Conservation (phyloP, 2,113 vertebrate species). For the Cygnus buccinator region DNA sequence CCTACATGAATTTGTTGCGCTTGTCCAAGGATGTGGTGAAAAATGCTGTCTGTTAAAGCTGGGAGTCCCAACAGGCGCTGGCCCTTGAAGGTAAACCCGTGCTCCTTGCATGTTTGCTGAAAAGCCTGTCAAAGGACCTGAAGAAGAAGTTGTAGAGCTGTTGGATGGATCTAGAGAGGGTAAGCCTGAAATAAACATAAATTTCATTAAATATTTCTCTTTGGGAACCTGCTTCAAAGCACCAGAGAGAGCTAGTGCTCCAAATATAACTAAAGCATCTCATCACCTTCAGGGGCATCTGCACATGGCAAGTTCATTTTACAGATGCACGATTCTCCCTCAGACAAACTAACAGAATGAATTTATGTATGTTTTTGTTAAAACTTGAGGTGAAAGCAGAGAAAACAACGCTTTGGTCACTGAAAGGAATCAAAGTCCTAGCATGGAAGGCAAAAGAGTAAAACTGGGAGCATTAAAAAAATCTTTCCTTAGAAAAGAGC, state of each 20-base stretch:
- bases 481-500: constrained; percentile 21
- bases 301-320: constrained; percentile 24
- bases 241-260: constrained; percentile 43
- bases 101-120: constrained; percentile 92
- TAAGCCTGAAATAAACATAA: constrained; percentile 83
- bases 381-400: not conserved
- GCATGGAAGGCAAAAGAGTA: constrained; percentile 13
- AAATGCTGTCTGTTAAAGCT: constrained; percentile 99
- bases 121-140: constrained; percentile 91
- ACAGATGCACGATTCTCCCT: constrained; percentile 41
- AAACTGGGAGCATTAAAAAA: not conserved
- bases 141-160: constrained; percentile 82
- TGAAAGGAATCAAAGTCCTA: not conserved
- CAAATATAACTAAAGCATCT: constrained; percentile 59
- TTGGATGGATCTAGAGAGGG: constrained; percentile 85
- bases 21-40: constrained; percentile 98
- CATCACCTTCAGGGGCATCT: constrained; percentile 35
- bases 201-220: constrained; percentile 68
- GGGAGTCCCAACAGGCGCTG: constrained; percentile 88
- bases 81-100: constrained; percentile 93
- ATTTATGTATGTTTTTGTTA: not conserved
- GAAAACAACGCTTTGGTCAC: constrained; percentile 6
- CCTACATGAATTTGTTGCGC: constrained; percentile 96
- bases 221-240: constrained; percentile 63
- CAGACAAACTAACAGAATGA: not conserved